phyloP scores from a whole-genome alignment of 2,113 vertebrate genomes.

The Dipodomys merriami region DNA sequence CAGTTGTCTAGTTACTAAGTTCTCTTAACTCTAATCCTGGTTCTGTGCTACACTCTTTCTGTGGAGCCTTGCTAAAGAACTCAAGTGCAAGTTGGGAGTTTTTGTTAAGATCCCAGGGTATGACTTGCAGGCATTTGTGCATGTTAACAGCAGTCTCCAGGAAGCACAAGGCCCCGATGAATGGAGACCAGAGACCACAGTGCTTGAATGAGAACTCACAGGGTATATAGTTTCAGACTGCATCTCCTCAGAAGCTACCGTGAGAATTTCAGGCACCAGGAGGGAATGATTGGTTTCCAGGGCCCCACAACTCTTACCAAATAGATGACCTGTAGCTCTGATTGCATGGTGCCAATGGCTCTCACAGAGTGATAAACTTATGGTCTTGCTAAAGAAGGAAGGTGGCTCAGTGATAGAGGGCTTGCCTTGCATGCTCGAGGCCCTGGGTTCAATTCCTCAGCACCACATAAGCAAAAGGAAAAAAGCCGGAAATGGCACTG shows the following conservation, averaged over 20 bases:
- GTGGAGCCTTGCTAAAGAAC: constrained; percentile 9
- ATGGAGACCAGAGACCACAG: not conserved
- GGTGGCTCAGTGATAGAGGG: no score
- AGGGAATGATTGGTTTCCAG: not conserved
- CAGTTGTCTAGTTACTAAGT: not conserved
- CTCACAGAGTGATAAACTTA: not conserved
- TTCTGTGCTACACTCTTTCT: not conserved
- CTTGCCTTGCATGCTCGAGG: no score
- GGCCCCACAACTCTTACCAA: constrained; percentile 32
- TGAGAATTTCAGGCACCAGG: constrained; percentile 5
- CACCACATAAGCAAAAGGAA: no score
- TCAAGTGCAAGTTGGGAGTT: not conserved
- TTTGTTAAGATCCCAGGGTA: constrained; percentile 35
- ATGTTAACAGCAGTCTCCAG: constrained; percentile 12
- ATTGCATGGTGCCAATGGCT: not conserved
- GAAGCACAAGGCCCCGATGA: not conserved
- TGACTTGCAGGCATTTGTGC: not conserved
- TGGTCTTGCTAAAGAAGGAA: not conserved
- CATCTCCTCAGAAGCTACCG: not conserved
- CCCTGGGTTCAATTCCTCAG: no score
- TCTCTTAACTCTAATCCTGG: not conserved
- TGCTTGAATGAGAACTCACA: not conserved
- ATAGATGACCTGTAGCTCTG: not conserved
- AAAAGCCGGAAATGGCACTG: no score
- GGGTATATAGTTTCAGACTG: not conserved